Conservation (phyloP, 2,113 vertebrate species). For the Nothobranchius kuhntae region DNA sequence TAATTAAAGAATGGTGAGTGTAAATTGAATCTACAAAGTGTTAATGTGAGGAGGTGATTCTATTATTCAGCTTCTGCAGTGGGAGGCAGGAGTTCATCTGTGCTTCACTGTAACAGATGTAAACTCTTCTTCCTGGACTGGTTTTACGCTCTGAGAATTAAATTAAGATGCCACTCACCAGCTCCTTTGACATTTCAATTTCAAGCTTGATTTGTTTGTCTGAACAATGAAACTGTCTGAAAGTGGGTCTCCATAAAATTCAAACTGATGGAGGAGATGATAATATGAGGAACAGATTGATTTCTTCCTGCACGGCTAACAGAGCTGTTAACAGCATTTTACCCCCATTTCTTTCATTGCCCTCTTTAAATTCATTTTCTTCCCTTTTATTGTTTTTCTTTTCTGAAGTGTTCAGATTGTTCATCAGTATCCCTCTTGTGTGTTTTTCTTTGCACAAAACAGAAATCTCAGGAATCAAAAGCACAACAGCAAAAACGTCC, state of each 20-base stretch:
- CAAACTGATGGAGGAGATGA: background rate
- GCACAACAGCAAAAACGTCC: background rate
- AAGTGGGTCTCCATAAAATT: background rate
- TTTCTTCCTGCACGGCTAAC: background rate
- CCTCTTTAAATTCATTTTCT: background rate
- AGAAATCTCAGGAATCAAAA: background rate
- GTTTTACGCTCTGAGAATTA: background rate
- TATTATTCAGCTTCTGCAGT: background rate
- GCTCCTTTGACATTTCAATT: slow-evolving; percentile 23
- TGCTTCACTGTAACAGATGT: background rate
- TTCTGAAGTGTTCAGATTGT: background rate
- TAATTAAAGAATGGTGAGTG: slow-evolving; percentile 17
- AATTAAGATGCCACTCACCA: slow-evolving; percentile 19
- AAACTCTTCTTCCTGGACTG: background rate
- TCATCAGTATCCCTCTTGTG: background rate
- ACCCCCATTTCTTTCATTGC: background rate
- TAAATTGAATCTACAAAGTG: slow-evolving; percentile 21
- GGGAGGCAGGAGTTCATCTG: no score
- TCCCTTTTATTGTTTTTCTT: background rate
- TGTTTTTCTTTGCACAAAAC: background rate
- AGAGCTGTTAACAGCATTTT: background rate
- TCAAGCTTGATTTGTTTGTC: slow-evolving; percentile 19
- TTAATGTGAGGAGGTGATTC: background rate
- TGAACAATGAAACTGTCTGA: background rate
- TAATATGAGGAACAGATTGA: background rate